Evolutionary conservation across 2,797 vertebrate species (phyloP), one percentile per base, ranked within the genome.

Genomic region (Chelonia mydas): DNA sequence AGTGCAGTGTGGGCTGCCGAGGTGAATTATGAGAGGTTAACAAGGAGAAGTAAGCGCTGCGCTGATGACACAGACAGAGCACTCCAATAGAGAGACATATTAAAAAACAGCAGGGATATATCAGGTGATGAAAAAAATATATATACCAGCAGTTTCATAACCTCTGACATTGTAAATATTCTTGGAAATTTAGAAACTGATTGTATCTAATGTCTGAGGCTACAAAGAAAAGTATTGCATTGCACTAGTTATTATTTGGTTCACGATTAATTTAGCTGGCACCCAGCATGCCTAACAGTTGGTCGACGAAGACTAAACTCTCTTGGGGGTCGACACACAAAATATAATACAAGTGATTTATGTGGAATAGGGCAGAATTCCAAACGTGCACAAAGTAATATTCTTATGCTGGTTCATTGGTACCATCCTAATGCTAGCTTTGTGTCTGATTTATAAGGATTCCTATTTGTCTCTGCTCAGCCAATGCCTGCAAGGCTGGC

Each of bases 91-190:
- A 82, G 61, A 53, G 15, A 90, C 15, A 6, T 92, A 93, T 93
- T 92, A 91, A 92, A 37, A 97, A 96, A 8, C 93, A 95, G 84
- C 87, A 96, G 84, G 94, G 94, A 96, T 92, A 92, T 33, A 87
- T 54, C 89, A 95, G 57, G 53, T 51, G 83, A 27, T 41, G 28
- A 41, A 31, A 89, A 65, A 85, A 91, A 93, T 91, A 94, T 33
- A 89, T n/a, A 28, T 59, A 45, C 55, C 27, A 3, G 19, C 0
- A 0, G 28, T 91, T 94, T 91, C 51, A 77, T 88, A 95, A 93
- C 82, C 78, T 94, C 54, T 25, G 27, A 83, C 27, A 61, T 15
- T 79, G 49, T 81, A 90, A 89, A 93, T 74, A 82, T 84, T 59
- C 33, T 79, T 90, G 85, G 61, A 86, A 92, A 83, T 96, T 89